A percentile compares a stretch with the other conserved stretches of the same genome.
These are phyloP conservation scores for Toxonevra muliebris DNA, from an alignment of 2,888 invertebrate genomes.

Conservation along the genomic window DNA sequence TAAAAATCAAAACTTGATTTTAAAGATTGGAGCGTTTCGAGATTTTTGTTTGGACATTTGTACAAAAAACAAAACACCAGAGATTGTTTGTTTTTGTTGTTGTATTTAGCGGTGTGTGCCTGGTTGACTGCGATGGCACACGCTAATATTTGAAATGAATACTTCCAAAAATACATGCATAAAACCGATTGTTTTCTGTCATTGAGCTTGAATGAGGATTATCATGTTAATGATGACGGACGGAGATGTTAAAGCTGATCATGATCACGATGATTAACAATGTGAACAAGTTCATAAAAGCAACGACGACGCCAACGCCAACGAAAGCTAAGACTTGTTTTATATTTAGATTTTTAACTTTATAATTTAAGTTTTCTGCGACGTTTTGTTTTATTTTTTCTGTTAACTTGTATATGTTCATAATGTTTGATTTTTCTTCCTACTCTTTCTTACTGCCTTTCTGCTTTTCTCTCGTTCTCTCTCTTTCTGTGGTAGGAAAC, in stretches of 20 bases:
- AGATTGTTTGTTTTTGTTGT: too few species aligned
- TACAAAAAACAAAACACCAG: too few species aligned
- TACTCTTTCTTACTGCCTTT: neutral
- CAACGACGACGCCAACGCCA: neutral
- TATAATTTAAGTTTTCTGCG: conserved; percentile 1
- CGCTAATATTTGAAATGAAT: too few species aligned
- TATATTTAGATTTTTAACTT: neutral
- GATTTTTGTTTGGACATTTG: too few species aligned
- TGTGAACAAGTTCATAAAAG: neutral
- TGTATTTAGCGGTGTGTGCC: too few species aligned
- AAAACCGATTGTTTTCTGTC: neutral
- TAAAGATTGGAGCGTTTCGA: too few species aligned
- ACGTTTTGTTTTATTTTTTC: neutral
- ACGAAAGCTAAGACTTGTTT: neutral
- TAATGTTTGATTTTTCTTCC: neutral
- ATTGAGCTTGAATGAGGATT: neutral
- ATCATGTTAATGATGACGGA: neutral
- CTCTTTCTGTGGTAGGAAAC: too few species aligned
- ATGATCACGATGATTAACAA: neutral
- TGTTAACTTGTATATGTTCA: neutral
- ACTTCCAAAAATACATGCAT: too few species aligned
- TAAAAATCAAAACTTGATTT: neutral
- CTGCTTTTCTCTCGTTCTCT: too few species aligned
- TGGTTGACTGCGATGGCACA: too few species aligned
- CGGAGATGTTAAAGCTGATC: neutral